These are phyloP conservation scores for Oeneis ivallda DNA, from an alignment of 2,888 invertebrate species.

Conservation along the genomic window DNA sequence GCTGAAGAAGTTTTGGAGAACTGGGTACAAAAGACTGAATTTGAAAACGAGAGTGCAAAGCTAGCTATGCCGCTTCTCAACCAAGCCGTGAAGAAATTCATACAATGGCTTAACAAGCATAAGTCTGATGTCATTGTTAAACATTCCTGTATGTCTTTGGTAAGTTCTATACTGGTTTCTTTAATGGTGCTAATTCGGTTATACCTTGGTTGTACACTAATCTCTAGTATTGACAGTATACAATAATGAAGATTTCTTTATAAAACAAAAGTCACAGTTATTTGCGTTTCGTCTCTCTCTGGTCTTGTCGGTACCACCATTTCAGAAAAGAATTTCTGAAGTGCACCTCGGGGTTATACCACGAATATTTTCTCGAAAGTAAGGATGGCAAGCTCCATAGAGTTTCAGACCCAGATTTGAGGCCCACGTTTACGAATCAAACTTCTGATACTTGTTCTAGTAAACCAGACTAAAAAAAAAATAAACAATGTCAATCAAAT, in stretches of 20 bases:
- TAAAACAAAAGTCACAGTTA: neutral
- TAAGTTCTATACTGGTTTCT: constrained; percentile 43
- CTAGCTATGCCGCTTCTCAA: constrained; percentile 57
- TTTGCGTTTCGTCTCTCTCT: neutral
- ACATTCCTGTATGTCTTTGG: constrained; percentile 57
- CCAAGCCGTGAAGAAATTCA: constrained; percentile 54
- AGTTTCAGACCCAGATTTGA: no score
- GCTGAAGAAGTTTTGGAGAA: constrained; percentile 56
- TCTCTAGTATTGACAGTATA: neutral
- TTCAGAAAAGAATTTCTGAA: no score
- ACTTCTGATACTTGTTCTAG: no score
- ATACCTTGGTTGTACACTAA: neutral
- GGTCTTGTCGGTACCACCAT: no score
- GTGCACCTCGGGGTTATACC: no score
- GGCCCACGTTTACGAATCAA: no score
- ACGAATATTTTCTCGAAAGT: no score
- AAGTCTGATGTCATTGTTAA: constrained; percentile 58
- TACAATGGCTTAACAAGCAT: constrained; percentile 63
- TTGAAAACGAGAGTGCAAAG: constrained; percentile 58
- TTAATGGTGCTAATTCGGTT: neutral
- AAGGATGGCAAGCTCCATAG: no score
- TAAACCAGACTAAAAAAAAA: no score
- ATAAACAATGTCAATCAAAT: no score
- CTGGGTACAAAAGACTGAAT: constrained; percentile 59
- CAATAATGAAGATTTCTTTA: neutral